These are phyloP conservation scores for Drosophila nr. fundita DNA, from an alignment of 2,888 invertebrate genomes.

Conservation along the genomic window DNA sequence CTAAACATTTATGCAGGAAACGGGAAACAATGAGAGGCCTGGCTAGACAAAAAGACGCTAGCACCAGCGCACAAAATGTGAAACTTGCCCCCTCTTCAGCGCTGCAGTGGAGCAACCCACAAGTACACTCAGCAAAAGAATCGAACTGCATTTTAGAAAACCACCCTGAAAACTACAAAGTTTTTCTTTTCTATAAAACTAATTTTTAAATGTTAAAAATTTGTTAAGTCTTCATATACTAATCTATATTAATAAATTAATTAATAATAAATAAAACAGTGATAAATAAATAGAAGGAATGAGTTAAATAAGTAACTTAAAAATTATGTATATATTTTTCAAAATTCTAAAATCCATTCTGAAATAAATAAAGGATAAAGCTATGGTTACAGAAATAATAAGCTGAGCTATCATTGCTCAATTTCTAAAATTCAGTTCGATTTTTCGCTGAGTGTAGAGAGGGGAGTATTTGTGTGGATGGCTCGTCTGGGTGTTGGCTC, in stretches of 20 bases:
- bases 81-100: constrained; percentile 30
- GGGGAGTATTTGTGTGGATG: neutral
- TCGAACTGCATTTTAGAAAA: neutral
- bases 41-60: constrained; percentile 48
- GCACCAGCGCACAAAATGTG: constrained; percentile 37
- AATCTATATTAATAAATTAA: too few species aligned
- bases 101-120: constrained; percentile 11
- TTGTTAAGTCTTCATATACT: too few species aligned
- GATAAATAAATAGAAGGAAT: too few species aligned
- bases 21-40: constrained; percentile 58
- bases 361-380: neutral
- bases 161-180: neutral
- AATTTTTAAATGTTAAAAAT: too few species aligned
- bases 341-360: too few species aligned
- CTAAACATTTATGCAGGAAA: constrained; percentile 57
- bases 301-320: too few species aligned
- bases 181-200: neutral
- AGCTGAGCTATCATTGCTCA: neutral
- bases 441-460: neutral
- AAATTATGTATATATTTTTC: too few species aligned
- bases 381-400: neutral
- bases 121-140: neutral
- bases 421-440: neutral
- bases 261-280: too few species aligned
- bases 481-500: constrained; percentile 27